Conservation (phyloP, 2,113 vertebrate species). For the Aptenodytes forsteri region DNA sequence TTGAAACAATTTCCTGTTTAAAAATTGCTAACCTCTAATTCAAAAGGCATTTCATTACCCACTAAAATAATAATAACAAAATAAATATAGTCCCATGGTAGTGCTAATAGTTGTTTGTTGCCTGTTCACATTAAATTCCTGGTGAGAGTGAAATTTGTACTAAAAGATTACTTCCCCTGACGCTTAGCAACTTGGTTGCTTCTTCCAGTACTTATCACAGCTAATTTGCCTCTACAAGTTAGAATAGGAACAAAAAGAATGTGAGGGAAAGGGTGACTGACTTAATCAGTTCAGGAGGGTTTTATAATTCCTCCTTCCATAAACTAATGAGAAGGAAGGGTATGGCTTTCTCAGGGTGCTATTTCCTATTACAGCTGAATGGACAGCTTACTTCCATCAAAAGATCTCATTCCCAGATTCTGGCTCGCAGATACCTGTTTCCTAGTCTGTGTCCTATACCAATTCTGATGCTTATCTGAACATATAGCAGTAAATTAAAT, state of each 20-base stretch:
- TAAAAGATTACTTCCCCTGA: background rate
- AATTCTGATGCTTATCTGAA: background rate
- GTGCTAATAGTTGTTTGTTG: background rate
- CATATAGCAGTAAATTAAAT: background rate
- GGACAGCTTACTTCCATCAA: background rate
- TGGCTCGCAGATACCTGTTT: background rate
- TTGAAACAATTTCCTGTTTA: background rate
- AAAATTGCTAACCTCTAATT: background rate
- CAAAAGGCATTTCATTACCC: background rate
- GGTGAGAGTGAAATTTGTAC: background rate
- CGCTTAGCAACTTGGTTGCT: background rate
- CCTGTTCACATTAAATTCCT: background rate
- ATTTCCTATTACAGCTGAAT: background rate
- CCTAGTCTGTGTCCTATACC: background rate
- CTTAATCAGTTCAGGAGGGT: background rate
- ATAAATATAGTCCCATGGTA: background rate
- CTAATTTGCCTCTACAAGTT: background rate
- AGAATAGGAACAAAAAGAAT: background rate
- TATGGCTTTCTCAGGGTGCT: background rate
- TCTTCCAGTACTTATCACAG: background rate
- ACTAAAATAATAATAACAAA: background rate
- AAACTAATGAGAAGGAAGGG: background rate
- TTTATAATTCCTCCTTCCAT: background rate
- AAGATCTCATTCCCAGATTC: background rate
- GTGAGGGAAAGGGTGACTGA: background rate